Conservation (phyloP, 1,140 invertebrate genomes). For the Doryteuthis pealeii region DNA sequence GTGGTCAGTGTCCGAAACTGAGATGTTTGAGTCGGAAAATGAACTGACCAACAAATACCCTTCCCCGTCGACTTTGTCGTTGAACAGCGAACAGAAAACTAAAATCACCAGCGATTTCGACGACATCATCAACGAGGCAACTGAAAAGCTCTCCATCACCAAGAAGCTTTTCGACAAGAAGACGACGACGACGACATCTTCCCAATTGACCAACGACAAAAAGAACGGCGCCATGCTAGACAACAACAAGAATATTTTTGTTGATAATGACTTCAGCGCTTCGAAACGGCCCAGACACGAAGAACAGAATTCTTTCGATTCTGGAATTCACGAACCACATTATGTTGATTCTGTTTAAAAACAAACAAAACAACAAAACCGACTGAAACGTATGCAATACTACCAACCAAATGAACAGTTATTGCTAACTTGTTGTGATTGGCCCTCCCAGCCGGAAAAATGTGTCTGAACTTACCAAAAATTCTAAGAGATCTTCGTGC, state of each 20-base stretch:
- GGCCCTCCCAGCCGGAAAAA: too few species aligned
- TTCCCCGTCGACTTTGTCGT: conserved; percentile 14
- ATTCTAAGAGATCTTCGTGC: too few species aligned
- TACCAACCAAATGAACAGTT: too few species aligned
- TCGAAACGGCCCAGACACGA: conserved; percentile 24
- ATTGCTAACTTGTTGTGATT: too few species aligned
- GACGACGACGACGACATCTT: neutral
- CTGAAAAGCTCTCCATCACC: conserved; percentile 1
- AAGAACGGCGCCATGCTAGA: conserved; percentile 2
- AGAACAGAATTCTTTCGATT: conserved; percentile 42
- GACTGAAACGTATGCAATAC: too few species aligned
- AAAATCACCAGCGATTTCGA: conserved; percentile 14
- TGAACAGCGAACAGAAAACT: neutral
- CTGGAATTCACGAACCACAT: conserved; percentile 41
- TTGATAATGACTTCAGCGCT: neutral
- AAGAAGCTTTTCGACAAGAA: neutral
- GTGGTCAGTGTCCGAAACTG: conserved; percentile 40
- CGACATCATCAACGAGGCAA: conserved; percentile 17
- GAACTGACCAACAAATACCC: conserved; percentile 25
- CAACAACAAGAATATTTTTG: conserved; percentile 12
- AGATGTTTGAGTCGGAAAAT: conserved; percentile 41
- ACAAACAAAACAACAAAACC: too few species aligned
- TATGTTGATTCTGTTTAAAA: neutral
- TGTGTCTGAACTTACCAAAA: too few species aligned
- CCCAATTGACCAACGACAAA: neutral